These are phyloP conservation scores for Sialia sialis DNA, from an alignment of 2,113 vertebrate genomes.

Conservation along the genomic window DNA sequence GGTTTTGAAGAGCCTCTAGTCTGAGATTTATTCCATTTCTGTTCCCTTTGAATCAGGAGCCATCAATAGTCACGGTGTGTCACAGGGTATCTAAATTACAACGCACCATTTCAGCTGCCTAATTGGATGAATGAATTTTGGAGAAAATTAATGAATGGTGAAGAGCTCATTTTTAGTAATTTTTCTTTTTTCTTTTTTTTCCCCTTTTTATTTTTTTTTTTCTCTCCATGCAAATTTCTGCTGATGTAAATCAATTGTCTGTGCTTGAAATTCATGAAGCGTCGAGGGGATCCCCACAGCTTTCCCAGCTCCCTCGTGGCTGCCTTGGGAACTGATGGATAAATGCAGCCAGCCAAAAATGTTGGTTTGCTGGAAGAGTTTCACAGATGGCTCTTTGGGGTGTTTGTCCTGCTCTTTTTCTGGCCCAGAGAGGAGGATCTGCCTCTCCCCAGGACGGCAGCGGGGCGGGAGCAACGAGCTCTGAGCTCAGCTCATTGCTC, in stretches of 20 bases:
- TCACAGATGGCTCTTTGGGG: background rate
- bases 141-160: constrained; percentile 56
- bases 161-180: background rate
- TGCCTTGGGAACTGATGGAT: background rate
- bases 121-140: constrained; percentile 55
- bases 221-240: background rate
- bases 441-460: background rate
- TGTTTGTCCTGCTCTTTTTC: background rate
- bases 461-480: fast-evolving
- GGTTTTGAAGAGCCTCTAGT: background rate
- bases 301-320: background rate
- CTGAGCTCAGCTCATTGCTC: background rate
- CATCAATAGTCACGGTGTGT: constrained; percentile 23
- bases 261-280: background rate
- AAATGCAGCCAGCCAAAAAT: background rate
- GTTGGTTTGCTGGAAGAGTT: background rate
- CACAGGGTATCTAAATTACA: constrained; percentile 37
- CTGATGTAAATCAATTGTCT: constrained; percentile 28
- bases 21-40: constrained; percentile 12
- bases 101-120: constrained; percentile 38
- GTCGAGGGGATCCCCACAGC: constrained; percentile 14
- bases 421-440: background rate
- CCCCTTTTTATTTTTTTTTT: background rate
- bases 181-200: background rate
- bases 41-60: background rate